These are phyloP conservation scores for Oscheius onirici DNA, from an alignment of 2,888 invertebrate genomes.

Conservation along the genomic window DNA sequence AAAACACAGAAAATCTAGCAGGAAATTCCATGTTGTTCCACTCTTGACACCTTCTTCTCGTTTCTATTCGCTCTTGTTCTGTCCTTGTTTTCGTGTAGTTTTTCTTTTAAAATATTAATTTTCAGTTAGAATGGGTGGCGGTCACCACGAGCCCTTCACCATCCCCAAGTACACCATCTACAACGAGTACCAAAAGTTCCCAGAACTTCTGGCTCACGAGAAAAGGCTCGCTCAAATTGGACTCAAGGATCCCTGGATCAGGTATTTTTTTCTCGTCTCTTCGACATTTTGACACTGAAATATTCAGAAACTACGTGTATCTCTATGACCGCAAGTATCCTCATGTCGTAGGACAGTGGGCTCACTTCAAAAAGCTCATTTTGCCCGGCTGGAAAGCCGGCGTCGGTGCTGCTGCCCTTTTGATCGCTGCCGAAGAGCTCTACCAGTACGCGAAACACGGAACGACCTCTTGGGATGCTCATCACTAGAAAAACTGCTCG, in stretches of 20 bases:
- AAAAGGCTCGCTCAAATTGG: conserved; percentile 66
- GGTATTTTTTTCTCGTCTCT: no score
- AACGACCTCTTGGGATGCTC: conserved; percentile 64
- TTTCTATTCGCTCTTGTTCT: neutral
- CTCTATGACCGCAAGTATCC: conserved; percentile 60
- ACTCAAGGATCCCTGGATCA: conserved; percentile 70
- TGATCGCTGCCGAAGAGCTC: conserved; percentile 65
- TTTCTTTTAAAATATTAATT: neutral
- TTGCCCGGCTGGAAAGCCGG: conserved; percentile 64
- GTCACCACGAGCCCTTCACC: conserved; percentile 63
- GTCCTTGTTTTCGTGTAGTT: neutral
- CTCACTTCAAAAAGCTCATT: conserved; percentile 61
- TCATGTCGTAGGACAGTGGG: conserved; percentile 59
- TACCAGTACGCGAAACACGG: conserved; percentile 63
- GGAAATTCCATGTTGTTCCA: neutral
- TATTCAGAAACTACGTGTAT: conserved; percentile 65
- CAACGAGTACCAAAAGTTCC: conserved; percentile 63
- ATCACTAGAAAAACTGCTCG: conserved; percentile 47
- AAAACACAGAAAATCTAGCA: no score
- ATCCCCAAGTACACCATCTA: conserved; percentile 67
- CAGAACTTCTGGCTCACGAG: conserved; percentile 65
- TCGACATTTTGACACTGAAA: no score
- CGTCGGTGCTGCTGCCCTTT: conserved; percentile 56
- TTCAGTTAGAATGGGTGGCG: conserved; percentile 51
- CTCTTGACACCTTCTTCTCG: neutral